phyloP scores from a whole-genome alignment of 2,797 vertebrate genomes.

The Ibycter americanus region DNA sequence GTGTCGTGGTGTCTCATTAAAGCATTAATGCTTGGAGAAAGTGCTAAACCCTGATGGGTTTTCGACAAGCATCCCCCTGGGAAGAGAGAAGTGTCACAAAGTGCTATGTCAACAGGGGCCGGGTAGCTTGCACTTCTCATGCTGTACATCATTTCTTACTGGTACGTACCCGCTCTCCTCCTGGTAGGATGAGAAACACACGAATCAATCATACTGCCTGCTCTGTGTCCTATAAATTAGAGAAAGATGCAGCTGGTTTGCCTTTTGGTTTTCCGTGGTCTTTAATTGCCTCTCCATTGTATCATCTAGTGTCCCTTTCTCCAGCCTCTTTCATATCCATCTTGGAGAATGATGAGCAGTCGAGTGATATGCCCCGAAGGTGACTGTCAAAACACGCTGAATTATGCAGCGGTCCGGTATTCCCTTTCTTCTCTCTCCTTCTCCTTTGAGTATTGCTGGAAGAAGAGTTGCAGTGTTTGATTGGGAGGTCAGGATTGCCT shows the following conservation, averaged over 20 bases:
- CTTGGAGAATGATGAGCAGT: slow-evolving; percentile 55
- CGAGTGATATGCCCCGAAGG: slow-evolving; percentile 26
- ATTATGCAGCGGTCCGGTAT: slow-evolving; percentile 36
- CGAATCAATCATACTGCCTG: neutral
- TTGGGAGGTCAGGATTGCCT: neutral
- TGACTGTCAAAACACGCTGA: slow-evolving; percentile 46
- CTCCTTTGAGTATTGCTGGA: neutral
- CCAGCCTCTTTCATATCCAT: slow-evolving; percentile 31
- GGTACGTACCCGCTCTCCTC: neutral
- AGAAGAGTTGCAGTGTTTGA: neutral
- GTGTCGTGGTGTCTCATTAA: neutral
- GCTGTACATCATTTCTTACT: neutral
- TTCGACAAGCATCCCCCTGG: neutral
- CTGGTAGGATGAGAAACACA: neutral
- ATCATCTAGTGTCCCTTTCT: slow-evolving; percentile 23
- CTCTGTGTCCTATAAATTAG: neutral
- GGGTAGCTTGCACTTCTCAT: neutral
- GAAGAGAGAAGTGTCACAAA: neutral
- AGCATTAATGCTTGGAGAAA: neutral
- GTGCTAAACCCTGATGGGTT: neutral
- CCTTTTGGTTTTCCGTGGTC: slow-evolving; percentile 9
- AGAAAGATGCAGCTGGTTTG: slow-evolving; percentile 41
- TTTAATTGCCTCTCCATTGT: slow-evolving; percentile 51
- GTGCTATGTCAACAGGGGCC: neutral
- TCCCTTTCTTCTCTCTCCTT: slow-evolving; percentile 13